Evolutionary conservation across 1,140 invertebrate genomes (phyloP).

Genomic region (Brachionus plicatilis): DNA sequence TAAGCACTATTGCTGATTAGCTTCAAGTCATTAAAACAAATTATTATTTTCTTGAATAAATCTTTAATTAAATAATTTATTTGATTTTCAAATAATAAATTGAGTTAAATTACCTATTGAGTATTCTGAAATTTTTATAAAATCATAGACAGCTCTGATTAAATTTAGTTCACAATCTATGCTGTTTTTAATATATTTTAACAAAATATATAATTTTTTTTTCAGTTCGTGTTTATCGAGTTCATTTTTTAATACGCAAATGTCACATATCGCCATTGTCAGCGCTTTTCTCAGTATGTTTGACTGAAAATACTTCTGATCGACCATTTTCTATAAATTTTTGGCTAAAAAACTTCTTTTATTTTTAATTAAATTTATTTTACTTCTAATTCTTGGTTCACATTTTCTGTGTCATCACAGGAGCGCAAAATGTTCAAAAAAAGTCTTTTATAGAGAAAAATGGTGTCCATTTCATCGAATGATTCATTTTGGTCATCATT

Average conservation of each 20-base stretch:
- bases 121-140: background rate
- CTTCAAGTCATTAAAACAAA: conserved; percentile 9
- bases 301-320: background rate
- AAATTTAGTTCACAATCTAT: background rate
- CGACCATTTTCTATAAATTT: background rate
- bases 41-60: conserved; percentile 1
- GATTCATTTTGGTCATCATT: background rate
- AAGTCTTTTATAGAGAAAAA: background rate
- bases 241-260: background rate
- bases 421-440: background rate
- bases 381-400: background rate
- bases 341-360: background rate
- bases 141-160: background rate
- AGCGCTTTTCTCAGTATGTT: background rate
- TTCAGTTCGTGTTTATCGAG: background rate
- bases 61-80: background rate
- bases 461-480: background rate
- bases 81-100: background rate
- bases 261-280: background rate
- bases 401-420: background rate
- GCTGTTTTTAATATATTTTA: background rate
- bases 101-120: background rate
- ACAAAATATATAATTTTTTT: background rate
- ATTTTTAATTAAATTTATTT: background rate
- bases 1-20: background rate